Evolutionary conservation across 2,113 vertebrate species (phyloP).

Genomic region (Piliocolobus tephrosceles): DNA sequence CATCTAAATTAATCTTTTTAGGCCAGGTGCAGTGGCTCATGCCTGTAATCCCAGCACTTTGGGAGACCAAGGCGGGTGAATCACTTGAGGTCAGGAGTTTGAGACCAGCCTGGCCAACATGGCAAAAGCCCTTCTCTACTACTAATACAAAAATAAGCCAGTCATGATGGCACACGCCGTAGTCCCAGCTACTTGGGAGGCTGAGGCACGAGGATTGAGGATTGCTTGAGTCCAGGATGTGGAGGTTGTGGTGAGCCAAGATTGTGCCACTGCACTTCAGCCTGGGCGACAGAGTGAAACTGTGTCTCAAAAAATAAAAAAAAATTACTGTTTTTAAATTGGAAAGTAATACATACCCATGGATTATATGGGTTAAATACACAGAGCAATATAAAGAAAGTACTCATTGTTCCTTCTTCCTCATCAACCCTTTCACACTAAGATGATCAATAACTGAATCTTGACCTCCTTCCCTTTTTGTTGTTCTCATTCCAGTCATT

Average conservation of each 20-base stretch:
- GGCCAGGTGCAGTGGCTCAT: neutral
- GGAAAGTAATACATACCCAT: neutral
- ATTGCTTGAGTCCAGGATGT: neutral
- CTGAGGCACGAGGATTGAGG: no score
- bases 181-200: neutral
- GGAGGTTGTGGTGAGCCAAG: neutral
- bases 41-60: neutral
- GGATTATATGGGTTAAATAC: neutral
- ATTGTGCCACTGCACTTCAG: neutral
- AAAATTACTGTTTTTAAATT: neutral
- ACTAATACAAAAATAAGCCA: neutral
- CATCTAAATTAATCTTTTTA: neutral
- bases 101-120: neutral
- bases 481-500: constrained; percentile 16
- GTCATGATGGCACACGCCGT: neutral
- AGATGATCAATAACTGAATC: neutral
- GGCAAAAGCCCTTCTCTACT: neutral
- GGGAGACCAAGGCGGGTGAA: neutral
- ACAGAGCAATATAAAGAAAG: neutral
- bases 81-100: neutral
- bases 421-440: neutral
- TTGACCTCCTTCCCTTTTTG: neutral
- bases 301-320: neutral
- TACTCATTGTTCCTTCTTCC: neutral
- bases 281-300: neutral